These are phyloP conservation scores for Lycaon pictus DNA, from an alignment of 2,113 vertebrate genomes.

Conservation along the genomic window DNA sequence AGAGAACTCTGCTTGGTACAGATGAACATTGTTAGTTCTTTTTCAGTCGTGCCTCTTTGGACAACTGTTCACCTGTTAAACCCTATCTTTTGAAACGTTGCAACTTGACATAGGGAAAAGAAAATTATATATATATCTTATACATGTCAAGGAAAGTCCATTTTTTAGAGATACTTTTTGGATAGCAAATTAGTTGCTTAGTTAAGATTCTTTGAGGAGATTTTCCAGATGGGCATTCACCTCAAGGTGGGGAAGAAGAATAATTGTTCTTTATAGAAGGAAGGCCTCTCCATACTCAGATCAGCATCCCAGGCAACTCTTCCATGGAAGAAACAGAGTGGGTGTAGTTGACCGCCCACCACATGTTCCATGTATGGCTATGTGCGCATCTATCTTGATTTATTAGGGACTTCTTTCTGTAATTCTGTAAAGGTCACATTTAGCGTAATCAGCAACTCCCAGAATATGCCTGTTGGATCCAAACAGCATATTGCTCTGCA, in stretches of 20 bases:
- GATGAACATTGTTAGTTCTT: constrained; percentile 12
- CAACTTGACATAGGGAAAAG: constrained; percentile 10
- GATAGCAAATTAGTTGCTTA: neutral
- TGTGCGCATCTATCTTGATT: constrained; percentile 69
- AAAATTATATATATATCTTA: neutral
- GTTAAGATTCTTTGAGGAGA: constrained; percentile 43
- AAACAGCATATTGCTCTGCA: constrained; percentile 61
- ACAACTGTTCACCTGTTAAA: constrained; percentile 48
- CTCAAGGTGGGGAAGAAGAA: neutral
- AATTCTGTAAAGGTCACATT: constrained; percentile 79
- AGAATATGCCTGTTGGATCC: constrained; percentile 69
- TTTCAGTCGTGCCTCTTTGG: constrained; percentile 28
- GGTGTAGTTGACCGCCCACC: constrained; percentile 52
- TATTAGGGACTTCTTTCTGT: constrained; percentile 78
- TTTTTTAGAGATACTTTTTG: neutral
- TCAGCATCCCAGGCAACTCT: constrained; percentile 31
- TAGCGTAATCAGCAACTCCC: constrained; percentile 72
- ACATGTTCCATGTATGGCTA: constrained; percentile 60
- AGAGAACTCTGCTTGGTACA: neutral
- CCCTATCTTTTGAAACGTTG: constrained; percentile 40
- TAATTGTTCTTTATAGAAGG: constrained; percentile 19
- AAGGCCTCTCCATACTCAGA: neutral
- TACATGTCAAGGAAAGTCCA: neutral
- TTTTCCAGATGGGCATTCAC: constrained; percentile 38
- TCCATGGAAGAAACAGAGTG: constrained; percentile 61